Base-by-base conservation (phyloP, 2,888 invertebrate species). In the Polydrusus pterygomalis region DNA sequence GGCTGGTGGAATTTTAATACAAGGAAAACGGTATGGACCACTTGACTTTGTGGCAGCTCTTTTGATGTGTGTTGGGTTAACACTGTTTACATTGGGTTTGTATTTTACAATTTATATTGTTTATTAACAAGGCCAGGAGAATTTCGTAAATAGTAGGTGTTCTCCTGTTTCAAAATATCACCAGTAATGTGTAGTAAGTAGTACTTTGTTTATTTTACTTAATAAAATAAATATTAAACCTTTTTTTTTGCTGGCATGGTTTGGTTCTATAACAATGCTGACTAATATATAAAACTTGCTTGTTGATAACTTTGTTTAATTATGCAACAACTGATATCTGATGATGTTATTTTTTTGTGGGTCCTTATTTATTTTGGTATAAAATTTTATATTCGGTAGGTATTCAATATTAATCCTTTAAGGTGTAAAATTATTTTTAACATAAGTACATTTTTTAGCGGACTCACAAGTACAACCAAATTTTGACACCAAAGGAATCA, bases 1-100 rank as follows among this genome's bases (percentile, higher is more conserved):
- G 86, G 92, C 97, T 77, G 98, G 98, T 20, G 96, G 97, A 80
- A 95, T 98, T 80, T 85, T 98, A 63, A 97, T 98, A 83, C 94
- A 98, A 88, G 93, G 94, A 72, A 97, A 97, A 88, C 91, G 91
- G 80, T 97, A 97, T 87, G 94, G 94, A 0, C 89, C 92, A 17
- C 85, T 97, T 77, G 97, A 98, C 87, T 95, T 97, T 86, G 81
- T 93, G 8, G 96, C 97, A 0, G 96, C 97, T 63, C 84, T 93
- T 8, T 89, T 93, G 68, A 97, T 98, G 97, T 96, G 97, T 86
- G 84, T 95, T 62, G 97, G 98, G 58, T 89, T 98, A 78, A 95
- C 96, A 63, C 91, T 97, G 88, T 98, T 99, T 86, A 98, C 96
- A 0, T 89, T 98, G 79, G 96, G 96, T 88, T 92, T 93, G 88